These are phyloP conservation scores for Drymonia ruficornis DNA, from an alignment of 2,888 invertebrate species.

Conservation along the genomic window DNA sequence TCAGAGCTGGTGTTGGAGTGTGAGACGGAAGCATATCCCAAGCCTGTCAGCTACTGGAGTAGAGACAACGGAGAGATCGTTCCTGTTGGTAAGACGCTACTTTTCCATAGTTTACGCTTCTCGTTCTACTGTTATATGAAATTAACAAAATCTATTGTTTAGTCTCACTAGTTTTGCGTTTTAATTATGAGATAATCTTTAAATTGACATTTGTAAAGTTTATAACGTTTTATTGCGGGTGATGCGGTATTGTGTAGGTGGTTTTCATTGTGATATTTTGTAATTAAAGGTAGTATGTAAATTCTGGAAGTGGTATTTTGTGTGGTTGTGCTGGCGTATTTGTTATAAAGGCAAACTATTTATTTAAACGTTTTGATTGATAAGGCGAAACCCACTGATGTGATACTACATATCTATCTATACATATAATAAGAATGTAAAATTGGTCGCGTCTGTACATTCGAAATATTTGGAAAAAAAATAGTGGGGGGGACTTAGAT, in stretches of 20 bases:
- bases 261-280: not conserved
- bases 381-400: too few species aligned
- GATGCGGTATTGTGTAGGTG: not conserved
- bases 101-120: too few species aligned
- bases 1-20: conserved; percentile 91
- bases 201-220: not conserved
- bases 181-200: conserved; percentile 25
- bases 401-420: too few species aligned
- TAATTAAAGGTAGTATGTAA: not conserved
- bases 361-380: too few species aligned
- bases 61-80: conserved; percentile 90
- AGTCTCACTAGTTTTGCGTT: conserved; percentile 29
- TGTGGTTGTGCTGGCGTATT: too few species aligned
- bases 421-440: too few species aligned
- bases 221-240: not conserved
- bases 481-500: too few species aligned
- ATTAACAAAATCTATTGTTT: conserved; percentile 37
- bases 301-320: not conserved
- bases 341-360: too few species aligned
- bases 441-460: too few species aligned
- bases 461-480: too few species aligned
- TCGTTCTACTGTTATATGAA: conserved; percentile 27
- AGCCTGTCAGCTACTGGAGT: conserved; percentile 95
- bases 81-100: conserved; percentile 89
- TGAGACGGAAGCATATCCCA: conserved; percentile 93